phyloP scores from a whole-genome alignment of 2,797 vertebrate species.

The Periparus ater region DNA sequence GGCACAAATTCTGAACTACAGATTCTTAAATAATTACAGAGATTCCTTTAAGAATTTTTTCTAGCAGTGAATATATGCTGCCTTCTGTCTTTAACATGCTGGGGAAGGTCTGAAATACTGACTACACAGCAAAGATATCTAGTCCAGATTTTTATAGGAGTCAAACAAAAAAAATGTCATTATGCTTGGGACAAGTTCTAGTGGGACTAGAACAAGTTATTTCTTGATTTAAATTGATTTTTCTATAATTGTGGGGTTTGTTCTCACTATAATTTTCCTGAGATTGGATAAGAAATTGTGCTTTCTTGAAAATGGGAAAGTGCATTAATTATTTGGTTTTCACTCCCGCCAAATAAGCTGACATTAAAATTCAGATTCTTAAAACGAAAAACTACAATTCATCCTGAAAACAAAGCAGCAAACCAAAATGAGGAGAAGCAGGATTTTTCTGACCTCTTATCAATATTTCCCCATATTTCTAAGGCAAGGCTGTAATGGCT shows the following conservation, averaged over 20 bases:
- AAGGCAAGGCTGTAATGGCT: background rate
- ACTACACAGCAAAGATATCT: background rate
- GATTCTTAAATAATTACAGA: background rate
- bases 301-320: background rate
- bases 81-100: background rate
- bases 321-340: background rate
- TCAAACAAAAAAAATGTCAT: background rate
- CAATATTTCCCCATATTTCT: background rate
- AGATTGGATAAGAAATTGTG: background rate
- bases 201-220: background rate
- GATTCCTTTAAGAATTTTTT: background rate
- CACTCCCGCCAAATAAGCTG: rapidly evolving
- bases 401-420: background rate
- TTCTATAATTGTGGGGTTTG: background rate
- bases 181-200: background rate
- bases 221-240: background rate
- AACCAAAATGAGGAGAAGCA: background rate
- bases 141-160: background rate
- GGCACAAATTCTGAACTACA: background rate
- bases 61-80: background rate
- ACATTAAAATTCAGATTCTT: background rate
- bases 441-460: background rate
- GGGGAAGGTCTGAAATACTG: background rate
- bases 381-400: background rate
- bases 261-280: background rate